Base-by-base conservation (phyloP, 2,797 vertebrate genomes). In the Sebastes variabilis region DNA sequence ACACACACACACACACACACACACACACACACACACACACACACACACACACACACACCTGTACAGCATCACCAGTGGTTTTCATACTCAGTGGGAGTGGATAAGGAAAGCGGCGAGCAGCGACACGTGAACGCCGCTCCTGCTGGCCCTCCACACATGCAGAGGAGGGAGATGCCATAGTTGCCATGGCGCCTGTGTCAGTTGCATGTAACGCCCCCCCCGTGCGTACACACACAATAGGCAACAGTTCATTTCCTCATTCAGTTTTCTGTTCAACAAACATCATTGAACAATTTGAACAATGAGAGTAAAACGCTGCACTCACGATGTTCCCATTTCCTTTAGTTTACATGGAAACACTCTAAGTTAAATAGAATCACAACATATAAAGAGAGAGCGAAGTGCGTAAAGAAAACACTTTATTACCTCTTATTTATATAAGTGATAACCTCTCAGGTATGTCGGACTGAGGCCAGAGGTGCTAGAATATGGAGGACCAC, bases 81-180 rank as follows among this genome's bases (percentile, higher is more conserved):
- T 14, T 61, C 4, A 36, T 38, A 38, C 22, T 62, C 77, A 55
- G 70, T 66, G 56, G 77, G 80, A 75, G 79, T 82, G 56, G 73
- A 79, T 73, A 79, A 79, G 14, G 13, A 42, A 14, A 42, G 14
- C 14, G 20, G n/a, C 65, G 52, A 78, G 72, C 64, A 30, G 81
- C 52, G 59, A 90, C 92, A 93, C 87, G 84, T 93, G 92, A 87
- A 79, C 20, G 4, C 34, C 68, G 29, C 77, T 83, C 70, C 84
- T 49, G 84, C 84, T 75, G 24, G 24, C 24, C 24, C 24, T 24
- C 24, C 24, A 24, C 24, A 24, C 24, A 24, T 24, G 24, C 24
- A 24, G 24, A 24, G 24, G 24, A 24, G 24, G 24, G 24, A 24
- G 24, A 24, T 24, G 24, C 24, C 24, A 24, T 24, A 24, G 24